These are phyloP conservation scores for Python bivittatus DNA, from an alignment of 2,113 vertebrate species.

Conservation along the genomic window DNA sequence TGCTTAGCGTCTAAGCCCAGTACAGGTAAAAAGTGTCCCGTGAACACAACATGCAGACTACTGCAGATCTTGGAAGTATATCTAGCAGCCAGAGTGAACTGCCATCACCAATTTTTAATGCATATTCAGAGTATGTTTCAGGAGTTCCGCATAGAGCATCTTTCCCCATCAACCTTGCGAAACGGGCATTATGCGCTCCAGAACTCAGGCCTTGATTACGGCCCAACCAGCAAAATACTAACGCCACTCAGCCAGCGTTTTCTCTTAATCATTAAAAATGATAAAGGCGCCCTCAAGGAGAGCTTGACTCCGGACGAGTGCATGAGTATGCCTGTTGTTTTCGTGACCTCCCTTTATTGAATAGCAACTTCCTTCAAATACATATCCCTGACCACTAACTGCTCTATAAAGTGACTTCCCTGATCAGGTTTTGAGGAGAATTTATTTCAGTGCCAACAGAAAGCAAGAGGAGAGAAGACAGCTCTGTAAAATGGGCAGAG, in stretches of 20 bases:
- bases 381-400: not conserved
- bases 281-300: not conserved
- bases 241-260: not conserved
- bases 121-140: not conserved
- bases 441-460: not conserved
- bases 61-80: not conserved
- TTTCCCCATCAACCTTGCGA: not conserved
- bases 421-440: not conserved
- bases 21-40: not conserved
- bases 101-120: not conserved
- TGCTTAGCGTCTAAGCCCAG: not conserved
- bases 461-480: not conserved
- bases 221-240: not conserved
- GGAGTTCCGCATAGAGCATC: not conserved
- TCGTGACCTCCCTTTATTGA: not conserved
- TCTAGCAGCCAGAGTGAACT: not conserved
- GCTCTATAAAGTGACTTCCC: not conserved
- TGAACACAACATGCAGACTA: not conserved
- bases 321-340: not conserved
- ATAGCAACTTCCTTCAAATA: not conserved
- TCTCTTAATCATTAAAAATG: not conserved
- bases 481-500: not conserved
- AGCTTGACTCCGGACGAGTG: not conserved
- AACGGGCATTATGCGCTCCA: not conserved
- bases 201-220: not conserved